phyloP scores from a whole-genome alignment of 2,797 vertebrate species.

The Aplochiton taeniatus region DNA sequence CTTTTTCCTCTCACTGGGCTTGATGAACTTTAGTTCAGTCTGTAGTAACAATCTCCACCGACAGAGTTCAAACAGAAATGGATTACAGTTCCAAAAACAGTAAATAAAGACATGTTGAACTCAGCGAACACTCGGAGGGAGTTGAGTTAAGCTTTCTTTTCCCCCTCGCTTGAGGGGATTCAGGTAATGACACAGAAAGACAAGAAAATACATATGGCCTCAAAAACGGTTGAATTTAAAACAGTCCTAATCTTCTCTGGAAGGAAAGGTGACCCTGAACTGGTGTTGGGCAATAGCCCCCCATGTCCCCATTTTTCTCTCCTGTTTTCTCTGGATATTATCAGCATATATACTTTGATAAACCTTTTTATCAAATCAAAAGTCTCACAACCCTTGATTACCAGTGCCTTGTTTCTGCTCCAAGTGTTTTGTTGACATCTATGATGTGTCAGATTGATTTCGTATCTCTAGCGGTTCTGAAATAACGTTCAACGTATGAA shows the following conservation, averaged over 20 bases:
- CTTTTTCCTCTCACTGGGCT: slow-evolving; percentile 33
- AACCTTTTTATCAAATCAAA: slow-evolving; percentile 26
- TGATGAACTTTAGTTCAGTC: slow-evolving; percentile 2
- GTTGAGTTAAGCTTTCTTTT: slow-evolving; percentile 37
- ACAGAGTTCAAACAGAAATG: slow-evolving; percentile 51
- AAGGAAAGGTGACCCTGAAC: slow-evolving; percentile 49
- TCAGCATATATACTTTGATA: slow-evolving; percentile 18
- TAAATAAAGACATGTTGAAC: slow-evolving; percentile 50
- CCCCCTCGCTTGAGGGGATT: slow-evolving; percentile 55
- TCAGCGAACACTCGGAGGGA: slow-evolving; percentile 44
- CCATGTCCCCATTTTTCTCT: slow-evolving; percentile 27
- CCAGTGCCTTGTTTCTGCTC: not conserved
- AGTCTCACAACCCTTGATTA: not conserved
- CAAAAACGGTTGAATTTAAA: slow-evolving; percentile 66
- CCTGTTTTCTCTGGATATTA: slow-evolving; percentile 8
- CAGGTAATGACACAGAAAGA: slow-evolving; percentile 67
- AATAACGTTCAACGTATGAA: not conserved
- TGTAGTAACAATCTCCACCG: slow-evolving; percentile 20
- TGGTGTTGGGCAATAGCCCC: slow-evolving; percentile 39
- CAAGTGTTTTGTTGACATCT: slow-evolving; percentile 21
- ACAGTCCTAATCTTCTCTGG: slow-evolving; percentile 60
- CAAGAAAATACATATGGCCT: slow-evolving; percentile 57
- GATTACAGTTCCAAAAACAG: slow-evolving; percentile 50
- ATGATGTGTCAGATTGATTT: slow-evolving; percentile 12
- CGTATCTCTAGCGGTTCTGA: not conserved